These are phyloP conservation scores for Micromussa lordhowensis DNA, from an alignment of 92 coral and sea anemone genomes.

Conservation along the genomic window DNA sequence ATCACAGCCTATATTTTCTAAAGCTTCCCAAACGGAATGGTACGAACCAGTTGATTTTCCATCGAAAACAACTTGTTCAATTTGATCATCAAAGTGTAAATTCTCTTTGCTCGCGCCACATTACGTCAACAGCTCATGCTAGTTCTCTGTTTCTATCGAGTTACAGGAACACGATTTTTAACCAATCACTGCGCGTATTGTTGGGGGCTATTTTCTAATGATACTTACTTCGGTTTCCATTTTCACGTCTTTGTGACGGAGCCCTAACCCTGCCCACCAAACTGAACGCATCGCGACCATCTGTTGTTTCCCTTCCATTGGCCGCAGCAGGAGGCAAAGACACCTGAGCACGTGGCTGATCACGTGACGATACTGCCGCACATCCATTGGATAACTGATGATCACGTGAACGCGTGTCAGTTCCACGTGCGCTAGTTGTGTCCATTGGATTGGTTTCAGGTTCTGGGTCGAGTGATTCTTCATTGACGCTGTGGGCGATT, in stretches of 20 bases:
- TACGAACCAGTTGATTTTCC: no score
- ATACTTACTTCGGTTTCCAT: not conserved
- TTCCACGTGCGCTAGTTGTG: not conserved
- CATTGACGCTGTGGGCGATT: not conserved
- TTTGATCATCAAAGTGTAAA: no score
- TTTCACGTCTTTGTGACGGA: slow-evolving; percentile 8
- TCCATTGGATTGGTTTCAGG: not conserved
- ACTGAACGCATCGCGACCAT: not conserved
- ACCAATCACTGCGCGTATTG: no score
- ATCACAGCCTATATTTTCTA: no score
- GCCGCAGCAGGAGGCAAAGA: not conserved
- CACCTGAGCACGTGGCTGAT: slow-evolving; percentile 7
- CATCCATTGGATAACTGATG: not conserved
- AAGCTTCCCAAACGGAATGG: no score
- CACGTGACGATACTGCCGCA: not conserved
- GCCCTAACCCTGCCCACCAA: not conserved
- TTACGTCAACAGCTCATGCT: no score
- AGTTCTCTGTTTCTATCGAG: no score
- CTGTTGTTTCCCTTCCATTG: not conserved
- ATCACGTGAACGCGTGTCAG: not conserved
- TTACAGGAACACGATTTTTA: no score
- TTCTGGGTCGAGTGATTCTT: not conserved
- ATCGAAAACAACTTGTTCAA: no score
- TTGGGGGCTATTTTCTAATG: no score
- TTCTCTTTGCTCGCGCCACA: no score